Evolutionary conservation across 2,888 invertebrate species (phyloP).

Genomic region (Zele albiditarsus): DNA sequence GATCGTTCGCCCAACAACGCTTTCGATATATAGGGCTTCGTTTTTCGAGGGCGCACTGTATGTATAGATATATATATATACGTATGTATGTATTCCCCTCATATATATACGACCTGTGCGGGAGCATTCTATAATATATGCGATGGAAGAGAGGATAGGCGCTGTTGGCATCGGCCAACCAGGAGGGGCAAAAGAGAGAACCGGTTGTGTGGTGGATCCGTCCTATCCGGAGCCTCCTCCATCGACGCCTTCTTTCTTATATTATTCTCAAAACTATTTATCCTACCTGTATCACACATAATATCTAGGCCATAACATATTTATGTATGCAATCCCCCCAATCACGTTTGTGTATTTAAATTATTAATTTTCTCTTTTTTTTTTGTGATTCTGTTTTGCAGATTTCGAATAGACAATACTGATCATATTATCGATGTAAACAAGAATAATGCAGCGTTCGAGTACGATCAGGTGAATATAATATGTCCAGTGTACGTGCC

Average conservation of each 20-base stretch:
- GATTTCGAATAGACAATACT: conserved; percentile 97
- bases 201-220: conserved; percentile 52
- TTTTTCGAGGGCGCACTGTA: conserved; percentile 11
- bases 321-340: conserved; percentile 5
- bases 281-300: conserved; percentile 7
- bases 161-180: conserved; percentile 39
- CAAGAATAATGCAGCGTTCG: conserved; percentile 92
- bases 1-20: conserved; percentile 13
- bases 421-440: conserved; percentile 97
- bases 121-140: conserved; percentile 42
- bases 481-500: conserved; percentile 94
- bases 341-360: background rate
- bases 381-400: conserved; percentile 60
- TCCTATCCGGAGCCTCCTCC: conserved; percentile 48
- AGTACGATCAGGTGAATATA: conserved; percentile 96
- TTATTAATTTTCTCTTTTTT: background rate
- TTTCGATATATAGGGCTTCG: conserved; percentile 11
- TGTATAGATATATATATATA: background rate
- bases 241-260: conserved; percentile 52
- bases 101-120: conserved; percentile 18
- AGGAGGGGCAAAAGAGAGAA: conserved; percentile 44
- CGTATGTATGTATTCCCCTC: background rate
- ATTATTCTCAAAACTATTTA: conserved; percentile 40
- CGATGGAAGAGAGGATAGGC: conserved; percentile 33
- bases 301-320: conserved; percentile 11